Conservation (phyloP, 2,888 invertebrate species). For the Agrotis clavis region DNA sequence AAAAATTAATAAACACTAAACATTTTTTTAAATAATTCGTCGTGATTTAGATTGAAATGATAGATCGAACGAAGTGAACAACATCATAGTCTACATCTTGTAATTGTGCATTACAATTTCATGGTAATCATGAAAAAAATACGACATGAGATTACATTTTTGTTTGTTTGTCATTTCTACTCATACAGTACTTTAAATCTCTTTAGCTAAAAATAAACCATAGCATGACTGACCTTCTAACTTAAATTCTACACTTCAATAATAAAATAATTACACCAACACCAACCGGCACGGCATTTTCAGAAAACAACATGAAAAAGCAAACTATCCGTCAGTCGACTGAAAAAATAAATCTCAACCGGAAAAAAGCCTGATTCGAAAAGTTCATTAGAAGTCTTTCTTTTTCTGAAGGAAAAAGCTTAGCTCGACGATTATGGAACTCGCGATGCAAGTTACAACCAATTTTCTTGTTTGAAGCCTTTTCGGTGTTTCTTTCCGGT, state of each 20-base stretch:
- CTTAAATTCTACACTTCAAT: not conserved
- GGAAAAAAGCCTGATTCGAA: conserved; percentile 71
- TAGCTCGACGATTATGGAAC: conserved; percentile 62
- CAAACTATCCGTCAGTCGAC: conserved; percentile 38
- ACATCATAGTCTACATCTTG: too few species aligned
- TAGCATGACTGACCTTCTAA: not conserved
- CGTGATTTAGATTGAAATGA: too few species aligned
- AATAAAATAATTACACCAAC: conserved; percentile 27
- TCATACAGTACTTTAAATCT: not conserved
- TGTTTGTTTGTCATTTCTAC: not conserved
- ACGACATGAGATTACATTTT: not conserved
- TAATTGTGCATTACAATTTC: too few species aligned
- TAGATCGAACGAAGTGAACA: too few species aligned
- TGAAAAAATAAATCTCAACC: conserved; percentile 62
- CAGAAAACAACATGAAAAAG: conserved; percentile 19
- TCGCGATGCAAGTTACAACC: conserved; percentile 59
- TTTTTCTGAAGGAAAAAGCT: conserved; percentile 58
- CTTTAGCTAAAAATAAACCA: not conserved
- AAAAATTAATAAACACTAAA: too few species aligned
- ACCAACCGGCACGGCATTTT: conserved; percentile 14
- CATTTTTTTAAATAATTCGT: too few species aligned
- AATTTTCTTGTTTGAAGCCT: conserved; percentile 62
- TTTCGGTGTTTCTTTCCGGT: conserved; percentile 52
- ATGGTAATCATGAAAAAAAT: not conserved
- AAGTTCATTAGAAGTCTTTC: conserved; percentile 68